phyloP scores from a whole-genome alignment of 2,113 vertebrate species.

The Heterocephalus glaber region DNA sequence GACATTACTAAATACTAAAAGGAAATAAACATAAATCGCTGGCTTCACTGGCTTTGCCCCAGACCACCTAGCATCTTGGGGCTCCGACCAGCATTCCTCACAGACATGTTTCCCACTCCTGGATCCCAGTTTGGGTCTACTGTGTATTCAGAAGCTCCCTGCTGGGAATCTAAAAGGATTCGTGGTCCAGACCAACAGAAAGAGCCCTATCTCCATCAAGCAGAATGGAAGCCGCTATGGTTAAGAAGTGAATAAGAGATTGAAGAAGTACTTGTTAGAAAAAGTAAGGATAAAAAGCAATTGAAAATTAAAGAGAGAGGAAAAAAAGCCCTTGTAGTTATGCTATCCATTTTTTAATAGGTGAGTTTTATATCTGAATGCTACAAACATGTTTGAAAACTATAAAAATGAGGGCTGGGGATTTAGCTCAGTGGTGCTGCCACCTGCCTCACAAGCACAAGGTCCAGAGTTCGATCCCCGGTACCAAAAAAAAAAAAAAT shows the following conservation, averaged over 20 bases:
- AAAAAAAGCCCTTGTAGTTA: neutral
- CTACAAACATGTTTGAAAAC: neutral
- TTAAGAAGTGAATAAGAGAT: neutral
- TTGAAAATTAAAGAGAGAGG: neutral
- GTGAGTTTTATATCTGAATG: neutral
- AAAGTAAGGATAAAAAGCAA: neutral
- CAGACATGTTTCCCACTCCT: neutral
- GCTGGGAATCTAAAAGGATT: neutral
- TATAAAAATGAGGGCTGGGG: neutral
- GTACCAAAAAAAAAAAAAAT: too few species aligned
- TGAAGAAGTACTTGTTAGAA: neutral
- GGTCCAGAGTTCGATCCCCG: too few species aligned
- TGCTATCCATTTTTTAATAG: neutral
- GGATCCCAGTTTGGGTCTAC: neutral
- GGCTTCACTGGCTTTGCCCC: neutral
- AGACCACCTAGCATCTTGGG: too few species aligned
- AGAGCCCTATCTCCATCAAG: neutral
- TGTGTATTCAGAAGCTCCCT: neutral
- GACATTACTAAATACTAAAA: neutral
- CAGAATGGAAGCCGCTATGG: neutral
- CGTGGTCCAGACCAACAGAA: neutral
- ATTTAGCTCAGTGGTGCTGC: too few species aligned
- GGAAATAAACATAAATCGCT: rapidly evolving
- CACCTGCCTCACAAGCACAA: too few species aligned
- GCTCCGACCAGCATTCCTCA: neutral